Base-by-base conservation (phyloP, 2,888 invertebrate genomes). In the Lepidonotus clava region DNA sequence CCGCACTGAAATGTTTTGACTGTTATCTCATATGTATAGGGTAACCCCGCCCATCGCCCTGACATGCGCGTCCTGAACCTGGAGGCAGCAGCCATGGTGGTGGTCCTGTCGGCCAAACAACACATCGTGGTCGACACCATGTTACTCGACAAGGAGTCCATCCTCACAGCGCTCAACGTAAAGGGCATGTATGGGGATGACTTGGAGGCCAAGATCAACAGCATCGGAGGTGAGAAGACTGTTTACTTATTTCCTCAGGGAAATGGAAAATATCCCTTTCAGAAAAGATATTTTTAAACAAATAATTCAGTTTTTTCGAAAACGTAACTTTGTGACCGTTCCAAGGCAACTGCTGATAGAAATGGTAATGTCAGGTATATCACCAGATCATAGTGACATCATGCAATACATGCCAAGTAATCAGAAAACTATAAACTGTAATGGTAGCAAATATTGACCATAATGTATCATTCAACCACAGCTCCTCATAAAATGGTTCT, bases 111-210 rank as follows among this genome's bases (percentile, higher is more conserved):
- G 4, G 87, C 88, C 28, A 76, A 85, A 38, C 77, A 84, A 8
- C 61, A 41, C 38, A 71, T 86, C 36, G 61, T 56, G 0, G 87
- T 87, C 14, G 88, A 88, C 83, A 38, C 76, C 14, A 88, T 76
- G 0, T n/a, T 87, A 28, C 67, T 87, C 6, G 89, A 89, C 86
- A 86, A 87, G 51, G 84, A 87, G 24, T 66, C 86, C 28, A 86
- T 89, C 46, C 88, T 89, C 21, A 83, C 87, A 21, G 87, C 87
- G n/a, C 86, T 89, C 83, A 88, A 85, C 66, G 88, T 89, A 32
- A 83, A 83, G 46, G 56, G 84, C 53, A 86, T 88, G 88, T 88
- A 40, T 32, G 84, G 88, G 8, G 77, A 56, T 1, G 61, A 86
- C 40, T 34, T 87, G 56, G 86, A 86, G 67, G 28, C 32, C 41